Evolutionary conservation across 2,797 vertebrate species (phyloP).

Genomic region (Danio aesculapii): DNA sequence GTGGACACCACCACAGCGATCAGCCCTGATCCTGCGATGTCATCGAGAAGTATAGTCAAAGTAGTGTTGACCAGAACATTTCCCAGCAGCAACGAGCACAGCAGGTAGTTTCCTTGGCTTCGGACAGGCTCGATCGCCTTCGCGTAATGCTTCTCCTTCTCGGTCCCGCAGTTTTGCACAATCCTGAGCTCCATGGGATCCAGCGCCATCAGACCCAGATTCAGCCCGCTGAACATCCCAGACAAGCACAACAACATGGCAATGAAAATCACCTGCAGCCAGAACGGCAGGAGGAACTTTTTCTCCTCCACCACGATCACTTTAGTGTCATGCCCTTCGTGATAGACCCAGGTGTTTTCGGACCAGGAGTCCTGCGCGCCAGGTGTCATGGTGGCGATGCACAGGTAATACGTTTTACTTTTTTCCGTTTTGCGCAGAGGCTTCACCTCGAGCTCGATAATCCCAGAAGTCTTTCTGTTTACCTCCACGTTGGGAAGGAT

Average conservation of each 20-base stretch:
- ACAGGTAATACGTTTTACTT: conserved; percentile 87
- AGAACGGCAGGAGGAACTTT: conserved; percentile 88
- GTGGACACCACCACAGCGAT: conserved; percentile 90
- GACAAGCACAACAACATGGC: conserved; percentile 86
- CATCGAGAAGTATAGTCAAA: conserved; percentile 87
- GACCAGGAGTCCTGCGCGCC: conserved; percentile 73
- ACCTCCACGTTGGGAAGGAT: conserved; percentile 80
- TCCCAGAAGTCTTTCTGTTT: conserved; percentile 83
- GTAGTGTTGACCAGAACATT: conserved; percentile 91
- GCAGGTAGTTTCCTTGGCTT: conserved; percentile 88
- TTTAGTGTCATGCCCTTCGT: conserved; percentile 87
- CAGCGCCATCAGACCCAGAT: conserved; percentile 89
- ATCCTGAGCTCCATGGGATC: conserved; percentile 91
- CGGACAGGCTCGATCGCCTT: conserved; percentile 88
- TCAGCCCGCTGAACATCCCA: conserved; percentile 90
- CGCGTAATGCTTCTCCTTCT: conserved; percentile 88
- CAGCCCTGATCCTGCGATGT: conserved; percentile 87
- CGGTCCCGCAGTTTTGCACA: conserved; percentile 88
- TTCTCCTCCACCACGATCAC: conserved; percentile 89
- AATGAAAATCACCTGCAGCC: conserved; percentile 91
- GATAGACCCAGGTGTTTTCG: conserved; percentile 86
- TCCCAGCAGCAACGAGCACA: conserved; percentile 87
- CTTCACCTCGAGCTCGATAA: conserved; percentile 87
- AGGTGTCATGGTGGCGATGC: conserved; percentile 78
- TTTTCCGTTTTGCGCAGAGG: conserved; percentile 88